Conservation (phyloP, 2,888 invertebrate genomes). For the Hipparchia semele region DNA sequence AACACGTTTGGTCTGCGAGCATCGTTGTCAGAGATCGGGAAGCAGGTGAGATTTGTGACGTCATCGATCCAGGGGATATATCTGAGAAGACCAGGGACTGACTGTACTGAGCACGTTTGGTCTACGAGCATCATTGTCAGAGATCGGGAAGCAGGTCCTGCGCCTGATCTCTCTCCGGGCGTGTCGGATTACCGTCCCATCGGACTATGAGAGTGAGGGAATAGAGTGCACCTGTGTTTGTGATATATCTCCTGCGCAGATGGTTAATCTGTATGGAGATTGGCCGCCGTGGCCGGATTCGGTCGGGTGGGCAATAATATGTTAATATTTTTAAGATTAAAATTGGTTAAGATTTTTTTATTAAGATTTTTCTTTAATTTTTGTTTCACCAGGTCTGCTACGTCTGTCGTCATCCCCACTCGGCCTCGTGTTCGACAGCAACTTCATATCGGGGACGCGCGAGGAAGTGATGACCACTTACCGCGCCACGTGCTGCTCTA, state of each 20-base stretch:
- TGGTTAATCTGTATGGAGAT: too few relatives aligned
- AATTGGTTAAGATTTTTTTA: too few relatives aligned
- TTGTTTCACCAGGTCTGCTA: slow-evolving; percentile 74
- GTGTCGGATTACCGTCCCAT: too few relatives aligned
- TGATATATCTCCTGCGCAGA: too few relatives aligned
- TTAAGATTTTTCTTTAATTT: too few relatives aligned
- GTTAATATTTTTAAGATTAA: too few relatives aligned
- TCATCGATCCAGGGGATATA: slow-evolving; percentile 75
- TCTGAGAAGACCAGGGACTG: slow-evolving; percentile 74
- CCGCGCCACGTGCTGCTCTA: slow-evolving; percentile 88
- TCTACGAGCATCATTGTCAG: slow-evolving; percentile 86
- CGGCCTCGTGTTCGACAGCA: slow-evolving; percentile 84
- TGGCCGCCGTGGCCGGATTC: too few relatives aligned
- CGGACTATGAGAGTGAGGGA: too few relatives aligned
- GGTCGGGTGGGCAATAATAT: too few relatives aligned
- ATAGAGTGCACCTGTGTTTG: too few relatives aligned
- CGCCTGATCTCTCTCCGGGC: too few relatives aligned
- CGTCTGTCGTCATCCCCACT: slow-evolving; percentile 82
- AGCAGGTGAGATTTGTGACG: slow-evolving; percentile 72
- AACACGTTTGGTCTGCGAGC: slow-evolving; percentile 87
- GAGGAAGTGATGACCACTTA: slow-evolving; percentile 86
- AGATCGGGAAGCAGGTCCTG: slow-evolving; percentile 85
- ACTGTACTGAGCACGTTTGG: slow-evolving; percentile 88
- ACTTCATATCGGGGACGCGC: slow-evolving; percentile 86
- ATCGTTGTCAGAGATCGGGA: slow-evolving; percentile 86